Conservation (phyloP, 2,113 vertebrate genomes). For the Myxocyprinus asiaticus region DNA sequence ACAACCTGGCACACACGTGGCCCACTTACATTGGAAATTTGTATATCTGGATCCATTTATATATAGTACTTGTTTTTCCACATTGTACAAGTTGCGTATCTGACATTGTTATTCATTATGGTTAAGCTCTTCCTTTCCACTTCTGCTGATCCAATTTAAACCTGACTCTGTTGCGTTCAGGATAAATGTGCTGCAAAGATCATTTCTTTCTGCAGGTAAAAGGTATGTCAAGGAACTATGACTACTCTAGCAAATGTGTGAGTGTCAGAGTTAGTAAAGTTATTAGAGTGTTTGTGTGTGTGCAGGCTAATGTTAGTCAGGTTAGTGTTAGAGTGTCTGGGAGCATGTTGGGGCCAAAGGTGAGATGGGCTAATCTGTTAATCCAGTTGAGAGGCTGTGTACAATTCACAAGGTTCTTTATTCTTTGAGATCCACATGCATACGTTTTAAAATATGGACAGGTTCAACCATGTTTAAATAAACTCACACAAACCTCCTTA, state of each 20-base stretch:
- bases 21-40: slow-evolving; percentile 25
- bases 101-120: slow-evolving; percentile 38
- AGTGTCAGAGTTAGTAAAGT: slow-evolving; percentile 3
- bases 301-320: slow-evolving; percentile 46
- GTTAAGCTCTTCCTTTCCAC: slow-evolving; percentile 10
- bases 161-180: not conserved
- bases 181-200: not conserved
- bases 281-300: slow-evolving; percentile 11
- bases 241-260: slow-evolving; percentile 2
- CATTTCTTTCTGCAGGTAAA: slow-evolving; percentile 3
- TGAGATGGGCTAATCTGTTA: slow-evolving; percentile 77
- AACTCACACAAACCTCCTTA: not conserved
- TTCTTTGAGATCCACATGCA: not conserved
- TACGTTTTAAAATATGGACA: slow-evolving; percentile 18
- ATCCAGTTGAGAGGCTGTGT: slow-evolving; percentile 72
- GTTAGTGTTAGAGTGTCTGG: slow-evolving; percentile 63
- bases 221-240: not conserved
- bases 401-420: slow-evolving; percentile 71
- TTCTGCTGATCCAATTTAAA: slow-evolving; percentile 30
- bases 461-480: too few species aligned
- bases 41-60: slow-evolving; percentile 29
- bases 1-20: slow-evolving; percentile 13
- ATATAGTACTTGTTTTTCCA: slow-evolving; percentile 8
- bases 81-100: slow-evolving; percentile 7
- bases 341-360: slow-evolving; percentile 68